A percentile compares a stretch with the other conserved stretches of the same genome.
These are phyloP conservation scores for Holothuria leucospilota DNA, from an alignment of 53 echinoderm and acorn worm genomes.

Conservation along the genomic window DNA sequence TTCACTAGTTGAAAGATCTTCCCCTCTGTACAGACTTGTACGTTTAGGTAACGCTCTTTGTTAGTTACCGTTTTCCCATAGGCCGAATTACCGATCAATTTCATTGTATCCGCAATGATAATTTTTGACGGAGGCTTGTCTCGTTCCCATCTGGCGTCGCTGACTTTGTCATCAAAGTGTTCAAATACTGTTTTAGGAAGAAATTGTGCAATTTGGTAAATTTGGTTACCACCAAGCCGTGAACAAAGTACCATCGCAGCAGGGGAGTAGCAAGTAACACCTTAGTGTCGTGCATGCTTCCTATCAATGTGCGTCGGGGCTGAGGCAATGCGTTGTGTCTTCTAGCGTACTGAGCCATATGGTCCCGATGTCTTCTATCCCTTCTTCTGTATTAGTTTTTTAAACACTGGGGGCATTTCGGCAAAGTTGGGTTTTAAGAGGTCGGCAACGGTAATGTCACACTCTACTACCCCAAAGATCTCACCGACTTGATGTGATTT, in stretches of 20 bases:
- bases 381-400: constrained; percentile 25
- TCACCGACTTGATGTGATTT: no score
- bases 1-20: constrained; percentile 35
- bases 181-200: neutral
- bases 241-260: constrained; percentile 47
- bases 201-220: constrained; percentile 23
- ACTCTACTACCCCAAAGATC: no score
- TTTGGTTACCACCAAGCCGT: constrained; percentile 33
- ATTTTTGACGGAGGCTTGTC: constrained; percentile 7
- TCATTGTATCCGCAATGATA: constrained; percentile 68
- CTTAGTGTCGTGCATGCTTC: neutral
- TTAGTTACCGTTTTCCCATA: constrained; percentile 56
- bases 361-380: constrained; percentile 44
- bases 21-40: neutral
- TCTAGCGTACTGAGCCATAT: constrained; percentile 30
- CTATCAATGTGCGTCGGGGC: constrained; percentile 9
- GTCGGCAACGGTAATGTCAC: constrained; percentile 30
- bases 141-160: constrained; percentile 51
- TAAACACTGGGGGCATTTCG: constrained; percentile 53
- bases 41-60: constrained; percentile 17
- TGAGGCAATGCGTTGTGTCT: neutral
- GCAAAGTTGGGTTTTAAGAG: constrained; percentile 21
- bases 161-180: constrained; percentile 39
- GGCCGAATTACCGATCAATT: no score
- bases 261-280: constrained; percentile 20